phyloP scores from a whole-genome alignment of 2,797 vertebrate species.

The Dipus sagitta region DNA sequence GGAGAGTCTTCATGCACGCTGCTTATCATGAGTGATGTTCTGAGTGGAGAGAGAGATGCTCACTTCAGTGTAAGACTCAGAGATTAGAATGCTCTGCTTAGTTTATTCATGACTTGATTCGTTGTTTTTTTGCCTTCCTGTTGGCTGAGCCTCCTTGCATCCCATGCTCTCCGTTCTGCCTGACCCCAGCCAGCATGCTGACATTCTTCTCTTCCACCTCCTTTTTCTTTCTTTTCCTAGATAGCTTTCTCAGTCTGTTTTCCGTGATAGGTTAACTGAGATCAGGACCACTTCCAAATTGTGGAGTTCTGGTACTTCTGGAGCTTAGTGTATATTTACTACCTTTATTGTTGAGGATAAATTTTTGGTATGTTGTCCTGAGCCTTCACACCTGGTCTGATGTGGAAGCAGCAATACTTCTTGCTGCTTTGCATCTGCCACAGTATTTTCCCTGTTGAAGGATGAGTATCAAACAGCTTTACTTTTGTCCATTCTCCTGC shows the following conservation, averaged over 20 bases:
- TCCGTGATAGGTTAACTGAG: constrained; percentile 33
- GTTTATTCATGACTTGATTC: constrained; percentile 34
- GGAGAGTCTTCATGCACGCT: neutral
- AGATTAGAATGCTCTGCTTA: constrained; percentile 19
- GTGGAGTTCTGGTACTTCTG: constrained; percentile 4
- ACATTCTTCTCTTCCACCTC: neutral
- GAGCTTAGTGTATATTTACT: neutral
- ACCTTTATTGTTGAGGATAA: too few species aligned
- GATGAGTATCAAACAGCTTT: constrained; percentile 25
- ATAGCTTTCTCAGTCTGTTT: constrained; percentile 38
- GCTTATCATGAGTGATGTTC: constrained; percentile 18
- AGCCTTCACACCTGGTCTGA: too few species aligned
- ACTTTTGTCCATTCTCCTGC: constrained; percentile 27
- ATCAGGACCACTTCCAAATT: neutral
- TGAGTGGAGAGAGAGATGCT: constrained; percentile 38
- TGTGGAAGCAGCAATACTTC: too few species aligned
- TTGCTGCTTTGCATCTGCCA: neutral
- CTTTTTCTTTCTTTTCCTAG: constrained; percentile 52
- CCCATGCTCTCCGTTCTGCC: neutral
- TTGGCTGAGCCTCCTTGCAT: neutral
- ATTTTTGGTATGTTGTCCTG: too few species aligned
- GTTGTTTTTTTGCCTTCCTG: neutral
- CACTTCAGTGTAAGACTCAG: neutral
- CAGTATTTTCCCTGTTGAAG: constrained; percentile 42
- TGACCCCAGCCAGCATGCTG: neutral